These are phyloP conservation scores for Buceros bicornis DNA, from an alignment of 2,797 vertebrate species.

Conservation along the genomic window DNA sequence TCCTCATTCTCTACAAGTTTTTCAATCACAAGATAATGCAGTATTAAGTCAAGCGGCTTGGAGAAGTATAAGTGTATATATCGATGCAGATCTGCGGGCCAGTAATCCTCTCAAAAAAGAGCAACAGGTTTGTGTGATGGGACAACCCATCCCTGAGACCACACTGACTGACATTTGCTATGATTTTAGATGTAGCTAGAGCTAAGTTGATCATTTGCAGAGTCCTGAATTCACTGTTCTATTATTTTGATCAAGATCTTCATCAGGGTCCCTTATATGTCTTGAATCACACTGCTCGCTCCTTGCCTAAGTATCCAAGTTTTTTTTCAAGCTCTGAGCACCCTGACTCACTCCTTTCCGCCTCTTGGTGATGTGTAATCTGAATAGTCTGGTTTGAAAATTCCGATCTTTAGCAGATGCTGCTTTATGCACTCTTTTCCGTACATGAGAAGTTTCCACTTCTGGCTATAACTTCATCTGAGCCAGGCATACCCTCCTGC, in stretches of 20 bases:
- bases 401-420: background rate
- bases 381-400: background rate
- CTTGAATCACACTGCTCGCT: background rate
- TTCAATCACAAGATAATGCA: background rate
- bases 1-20: conserved; percentile 11
- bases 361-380: background rate
- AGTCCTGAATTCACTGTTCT: background rate
- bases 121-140: background rate
- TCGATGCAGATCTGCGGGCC: fast-evolving
- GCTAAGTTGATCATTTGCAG: background rate
- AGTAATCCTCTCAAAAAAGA: background rate
- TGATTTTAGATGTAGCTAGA: background rate
- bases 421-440: background rate
- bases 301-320: background rate
- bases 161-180: background rate
- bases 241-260: background rate
- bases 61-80: background rate
- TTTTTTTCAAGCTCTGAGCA: background rate
- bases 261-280: background rate
- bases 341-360: background rate
- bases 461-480: background rate
- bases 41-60: conserved; percentile 29
- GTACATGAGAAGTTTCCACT: background rate
- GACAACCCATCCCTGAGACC: background rate
- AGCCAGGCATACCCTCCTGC: background rate